Evolutionary conservation across 1,140 invertebrate species (phyloP).

Genomic region (Atopsyche davidsoni): DNA sequence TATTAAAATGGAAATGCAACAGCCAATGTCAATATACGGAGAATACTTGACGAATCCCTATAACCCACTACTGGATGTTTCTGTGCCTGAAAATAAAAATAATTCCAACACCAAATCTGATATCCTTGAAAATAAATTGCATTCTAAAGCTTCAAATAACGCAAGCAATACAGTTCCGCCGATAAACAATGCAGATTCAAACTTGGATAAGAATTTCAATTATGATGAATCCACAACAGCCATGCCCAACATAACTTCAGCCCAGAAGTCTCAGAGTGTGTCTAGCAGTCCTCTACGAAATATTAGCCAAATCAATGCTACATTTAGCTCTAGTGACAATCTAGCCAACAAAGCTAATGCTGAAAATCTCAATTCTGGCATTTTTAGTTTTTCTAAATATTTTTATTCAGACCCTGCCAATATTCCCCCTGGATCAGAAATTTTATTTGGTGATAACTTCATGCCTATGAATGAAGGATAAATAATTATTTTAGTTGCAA

Average conservation of each 20-base stretch:
- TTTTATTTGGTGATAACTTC: constrained; percentile 45
- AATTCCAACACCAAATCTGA: not conserved
- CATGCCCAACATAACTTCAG: not conserved
- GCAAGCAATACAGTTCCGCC: no score
- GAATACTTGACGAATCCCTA: constrained; percentile 52
- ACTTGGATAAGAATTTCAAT: constrained; percentile 18
- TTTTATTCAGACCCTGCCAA: constrained; percentile 48
- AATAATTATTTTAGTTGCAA: not conserved
- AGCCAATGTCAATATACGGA: constrained; percentile 45
- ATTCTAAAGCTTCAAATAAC: no score
- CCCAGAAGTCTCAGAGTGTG: constrained; percentile 41
- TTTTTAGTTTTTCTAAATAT: constrained; percentile 51
- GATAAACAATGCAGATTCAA: no score
- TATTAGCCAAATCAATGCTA: constrained; percentile 34
- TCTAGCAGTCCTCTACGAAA: constrained; percentile 38
- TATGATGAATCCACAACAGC: not conserved
- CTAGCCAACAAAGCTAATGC: constrained; percentile 32
- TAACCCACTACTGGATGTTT: constrained; percentile 31
- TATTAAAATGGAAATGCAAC: constrained; percentile 28
- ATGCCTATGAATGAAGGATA: constrained; percentile 6
- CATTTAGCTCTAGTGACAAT: constrained; percentile 44
- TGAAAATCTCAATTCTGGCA: constrained; percentile 32
- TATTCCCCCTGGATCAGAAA: constrained; percentile 51
- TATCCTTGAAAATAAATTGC: no score
- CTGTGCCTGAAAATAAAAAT: constrained; percentile 2